Conservation (phyloP, 2,113 vertebrate species). For the Osmerus mordax region DNA sequence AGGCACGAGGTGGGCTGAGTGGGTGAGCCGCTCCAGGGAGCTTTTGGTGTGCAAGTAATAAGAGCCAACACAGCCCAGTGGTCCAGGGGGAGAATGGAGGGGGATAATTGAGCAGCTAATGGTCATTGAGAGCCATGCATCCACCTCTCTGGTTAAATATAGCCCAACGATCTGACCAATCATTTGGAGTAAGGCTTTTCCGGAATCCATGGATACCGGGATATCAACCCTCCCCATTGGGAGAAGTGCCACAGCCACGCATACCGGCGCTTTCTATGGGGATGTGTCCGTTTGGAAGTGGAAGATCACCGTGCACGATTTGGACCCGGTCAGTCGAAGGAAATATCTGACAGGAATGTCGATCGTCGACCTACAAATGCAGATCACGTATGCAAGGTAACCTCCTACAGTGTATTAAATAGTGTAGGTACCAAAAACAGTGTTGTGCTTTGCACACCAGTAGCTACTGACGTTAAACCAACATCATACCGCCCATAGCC, state of each 20-base stretch:
- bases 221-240: not conserved
- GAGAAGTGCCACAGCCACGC: not conserved
- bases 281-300: not conserved
- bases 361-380: not conserved
- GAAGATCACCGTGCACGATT: not conserved
- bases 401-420: no score
- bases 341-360: not conserved
- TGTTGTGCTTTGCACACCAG: no score
- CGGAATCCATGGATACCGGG: conserved; percentile 10
- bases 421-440: no score
- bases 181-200: not conserved
- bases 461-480: no score
- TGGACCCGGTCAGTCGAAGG: not conserved
- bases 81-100: conserved; percentile 26
- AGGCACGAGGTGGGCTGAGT: conserved; percentile 42
- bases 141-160: conserved; percentile 41
- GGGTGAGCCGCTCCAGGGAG: conserved; percentile 26
- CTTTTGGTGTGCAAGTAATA: conserved; percentile 42
- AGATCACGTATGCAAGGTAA: no score
- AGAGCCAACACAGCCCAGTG: conserved; percentile 48
- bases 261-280: not conserved
- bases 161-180: conserved; percentile 6
- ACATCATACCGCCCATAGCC: not conserved
- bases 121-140: conserved; percentile 41
- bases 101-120: conserved; percentile 56